Evolutionary conservation across 2,113 vertebrate genomes (phyloP).

Genomic region (Cairina moschata): DNA sequence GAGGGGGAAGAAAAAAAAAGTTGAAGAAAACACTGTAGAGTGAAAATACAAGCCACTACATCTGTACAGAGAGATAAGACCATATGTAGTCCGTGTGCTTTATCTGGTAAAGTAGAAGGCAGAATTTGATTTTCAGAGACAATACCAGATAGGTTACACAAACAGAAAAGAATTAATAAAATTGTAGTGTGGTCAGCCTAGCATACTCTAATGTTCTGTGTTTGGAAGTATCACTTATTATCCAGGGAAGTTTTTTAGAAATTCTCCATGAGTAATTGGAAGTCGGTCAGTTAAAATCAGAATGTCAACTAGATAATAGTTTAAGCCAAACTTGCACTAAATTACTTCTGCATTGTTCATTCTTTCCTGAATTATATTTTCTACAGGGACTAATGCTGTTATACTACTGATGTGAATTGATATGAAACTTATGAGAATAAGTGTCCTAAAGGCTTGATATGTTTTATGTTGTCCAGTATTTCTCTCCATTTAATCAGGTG

Average conservation of each 20-base stretch:
- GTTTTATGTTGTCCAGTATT: background rate
- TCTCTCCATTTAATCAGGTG: background rate
- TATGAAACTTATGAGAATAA: background rate
- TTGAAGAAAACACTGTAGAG: background rate
- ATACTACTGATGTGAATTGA: background rate
- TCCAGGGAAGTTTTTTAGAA: background rate
- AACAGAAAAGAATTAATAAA: background rate
- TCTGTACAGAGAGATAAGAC: background rate
- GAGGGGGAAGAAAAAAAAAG: background rate
- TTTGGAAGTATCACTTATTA: background rate
- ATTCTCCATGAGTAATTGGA: background rate
- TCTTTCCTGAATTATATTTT: background rate
- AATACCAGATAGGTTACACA: background rate
- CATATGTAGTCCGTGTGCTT: background rate
- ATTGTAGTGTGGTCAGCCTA: background rate
- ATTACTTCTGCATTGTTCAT: background rate
- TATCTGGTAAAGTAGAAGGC: background rate
- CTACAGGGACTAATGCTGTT: background rate
- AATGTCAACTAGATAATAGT: background rate
- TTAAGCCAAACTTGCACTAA: background rate
- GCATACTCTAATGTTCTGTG: background rate
- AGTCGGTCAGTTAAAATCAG: slow-evolving; percentile 1
- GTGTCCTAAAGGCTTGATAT: background rate
- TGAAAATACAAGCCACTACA: background rate
- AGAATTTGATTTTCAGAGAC: background rate